Conservation (phyloP, 2,113 vertebrate genomes). For the Malurus melanocephalus region DNA sequence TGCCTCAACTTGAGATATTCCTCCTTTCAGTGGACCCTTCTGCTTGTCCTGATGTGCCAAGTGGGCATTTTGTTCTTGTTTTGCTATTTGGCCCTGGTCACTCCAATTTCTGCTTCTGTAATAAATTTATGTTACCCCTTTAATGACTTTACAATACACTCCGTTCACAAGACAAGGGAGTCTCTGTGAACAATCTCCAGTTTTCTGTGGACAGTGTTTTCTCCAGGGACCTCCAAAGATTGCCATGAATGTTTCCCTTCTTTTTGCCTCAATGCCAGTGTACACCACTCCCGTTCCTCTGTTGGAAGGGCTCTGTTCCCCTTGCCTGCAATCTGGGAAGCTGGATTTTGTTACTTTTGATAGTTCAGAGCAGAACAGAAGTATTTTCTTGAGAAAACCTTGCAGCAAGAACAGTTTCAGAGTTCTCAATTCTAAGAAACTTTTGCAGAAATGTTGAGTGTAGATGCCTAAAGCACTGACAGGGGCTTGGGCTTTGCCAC, state of each 20-base stretch:
- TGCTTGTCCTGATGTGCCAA: not conserved
- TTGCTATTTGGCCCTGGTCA: not conserved
- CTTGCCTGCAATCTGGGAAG: not conserved
- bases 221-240: not conserved
- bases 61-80: not conserved
- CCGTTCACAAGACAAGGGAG: not conserved
- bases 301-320: not conserved
- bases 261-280: accelerated
- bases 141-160: not conserved
- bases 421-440: not conserved
- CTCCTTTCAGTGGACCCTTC: not conserved
- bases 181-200: not conserved
- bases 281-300: not conserved
- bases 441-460: not conserved
- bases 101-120: not conserved
- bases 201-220: not conserved
- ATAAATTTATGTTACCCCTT: not conserved
- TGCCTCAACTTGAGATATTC: not conserved
- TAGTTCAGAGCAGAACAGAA: not conserved
- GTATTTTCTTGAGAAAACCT: not conserved
- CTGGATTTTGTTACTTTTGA: not conserved
- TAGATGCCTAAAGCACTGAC: not conserved
- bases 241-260: not conserved
- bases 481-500: not conserved
- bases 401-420: not conserved